Conservation (phyloP, 2,888 invertebrate species). For the Cyaniris semiargus region DNA sequence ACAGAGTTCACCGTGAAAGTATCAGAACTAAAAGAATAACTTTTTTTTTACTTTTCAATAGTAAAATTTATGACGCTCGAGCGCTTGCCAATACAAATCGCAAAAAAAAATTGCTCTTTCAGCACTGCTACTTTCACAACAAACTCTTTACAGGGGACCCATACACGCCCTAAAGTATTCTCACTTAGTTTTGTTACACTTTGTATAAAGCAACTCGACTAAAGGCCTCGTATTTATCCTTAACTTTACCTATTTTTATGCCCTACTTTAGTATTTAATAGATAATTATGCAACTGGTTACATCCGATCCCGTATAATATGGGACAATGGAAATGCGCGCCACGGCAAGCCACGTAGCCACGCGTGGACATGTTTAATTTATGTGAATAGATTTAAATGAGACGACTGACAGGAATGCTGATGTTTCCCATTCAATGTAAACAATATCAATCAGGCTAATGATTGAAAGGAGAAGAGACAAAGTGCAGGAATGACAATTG, state of each 20-base stretch:
- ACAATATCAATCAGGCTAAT: constrained; percentile 6
- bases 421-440: constrained; percentile 31
- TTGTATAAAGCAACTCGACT: too few relatives aligned
- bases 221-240: neutral
- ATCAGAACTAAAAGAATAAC: too few relatives aligned
- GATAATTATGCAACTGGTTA: constrained; percentile 8
- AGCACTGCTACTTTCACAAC: too few relatives aligned
- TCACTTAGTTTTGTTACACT: too few relatives aligned
- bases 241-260: neutral
- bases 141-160: too few relatives aligned
- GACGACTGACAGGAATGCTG: constrained; percentile 45
- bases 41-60: too few relatives aligned
- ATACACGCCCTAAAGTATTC: too few relatives aligned
- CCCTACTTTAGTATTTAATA: neutral
- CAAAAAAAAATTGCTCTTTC: too few relatives aligned
- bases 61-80: too few relatives aligned
- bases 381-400: constrained; percentile 46
- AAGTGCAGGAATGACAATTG: neutral
- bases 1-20: too few relatives aligned
- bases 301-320: constrained; percentile 41
- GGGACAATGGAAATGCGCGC: constrained; percentile 47
- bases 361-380: constrained; percentile 47
- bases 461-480: neutral
- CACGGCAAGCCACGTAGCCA: constrained; percentile 46
- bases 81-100: too few relatives aligned